Evolutionary conservation across 2,797 vertebrate species (phyloP).

Genomic region (Syncerus caffer): DNA sequence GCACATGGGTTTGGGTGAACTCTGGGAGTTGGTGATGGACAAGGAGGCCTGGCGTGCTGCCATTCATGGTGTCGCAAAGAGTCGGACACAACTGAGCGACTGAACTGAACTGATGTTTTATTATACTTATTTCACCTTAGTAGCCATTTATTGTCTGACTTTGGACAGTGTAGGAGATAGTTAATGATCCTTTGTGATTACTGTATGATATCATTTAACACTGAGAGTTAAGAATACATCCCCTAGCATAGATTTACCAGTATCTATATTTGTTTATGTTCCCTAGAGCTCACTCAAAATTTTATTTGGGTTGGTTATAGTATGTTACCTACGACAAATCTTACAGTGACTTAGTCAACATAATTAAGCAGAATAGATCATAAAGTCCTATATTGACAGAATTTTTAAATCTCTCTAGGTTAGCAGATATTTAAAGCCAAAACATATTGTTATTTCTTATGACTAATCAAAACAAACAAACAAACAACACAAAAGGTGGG

Average conservation of each 20-base stretch:
- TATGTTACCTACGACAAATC: not conserved
- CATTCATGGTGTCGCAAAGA: no score
- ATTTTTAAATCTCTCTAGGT: not conserved
- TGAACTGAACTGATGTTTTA: not conserved
- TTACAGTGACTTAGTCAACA: not conserved
- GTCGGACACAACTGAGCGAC: no score
- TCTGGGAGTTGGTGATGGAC: no score
- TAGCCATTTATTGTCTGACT: not conserved
- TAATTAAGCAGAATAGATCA: not conserved
- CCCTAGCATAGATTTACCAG: not conserved
- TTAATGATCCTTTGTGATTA: not conserved
- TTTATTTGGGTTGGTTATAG: not conserved
- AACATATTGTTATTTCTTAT: conserved; percentile 15
- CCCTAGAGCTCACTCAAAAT: not conserved
- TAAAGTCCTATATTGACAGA: not conserved
- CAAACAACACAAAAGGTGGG: not conserved
- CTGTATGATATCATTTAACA: not conserved
- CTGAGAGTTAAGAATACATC: not conserved
- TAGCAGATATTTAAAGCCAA: not conserved
- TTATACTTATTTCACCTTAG: not conserved
- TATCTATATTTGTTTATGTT: conserved; percentile 6
- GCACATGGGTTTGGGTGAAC: no score
- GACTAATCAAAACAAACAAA: not conserved
- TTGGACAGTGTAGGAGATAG: not conserved
- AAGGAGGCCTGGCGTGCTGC: no score